A percentile compares a stretch with the other conserved stretches of the same genome.
phyloP scores from a whole-genome alignment of 2,797 vertebrate genomes.

The Salarias fasciatus region DNA sequence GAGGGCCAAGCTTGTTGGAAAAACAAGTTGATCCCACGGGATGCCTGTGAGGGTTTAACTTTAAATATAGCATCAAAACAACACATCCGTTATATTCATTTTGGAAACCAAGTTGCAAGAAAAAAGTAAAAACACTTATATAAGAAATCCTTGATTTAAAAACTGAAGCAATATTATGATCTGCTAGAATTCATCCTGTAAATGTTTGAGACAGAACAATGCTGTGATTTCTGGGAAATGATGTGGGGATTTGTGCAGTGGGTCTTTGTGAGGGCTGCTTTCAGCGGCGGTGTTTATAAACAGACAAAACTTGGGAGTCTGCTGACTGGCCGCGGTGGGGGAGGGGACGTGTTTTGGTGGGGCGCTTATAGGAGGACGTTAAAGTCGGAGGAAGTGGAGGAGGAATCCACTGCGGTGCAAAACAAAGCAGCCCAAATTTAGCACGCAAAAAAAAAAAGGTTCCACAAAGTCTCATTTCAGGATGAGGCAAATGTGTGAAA shows the following conservation, averaged over 20 bases:
- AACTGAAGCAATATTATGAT: too few relatives aligned
- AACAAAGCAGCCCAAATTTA: not conserved
- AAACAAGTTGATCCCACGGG: not conserved
- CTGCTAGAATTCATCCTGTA: too few relatives aligned
- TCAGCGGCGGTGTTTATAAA: conserved; percentile 68
- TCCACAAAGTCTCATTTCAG: not conserved
- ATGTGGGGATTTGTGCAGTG: too few relatives aligned
- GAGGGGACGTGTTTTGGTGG: conserved; percentile 52
- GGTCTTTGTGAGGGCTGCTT: not conserved
- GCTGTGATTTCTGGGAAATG: not conserved
- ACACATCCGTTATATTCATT: too few relatives aligned
- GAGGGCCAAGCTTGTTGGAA: conserved; percentile 4
- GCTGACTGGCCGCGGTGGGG: conserved; percentile 38
- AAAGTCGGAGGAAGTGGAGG: conserved; percentile 31
- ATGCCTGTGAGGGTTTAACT: too few relatives aligned
- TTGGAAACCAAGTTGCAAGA: too few relatives aligned
- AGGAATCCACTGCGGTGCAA: conserved; percentile 11
- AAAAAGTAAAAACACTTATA: too few relatives aligned
- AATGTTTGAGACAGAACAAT: too few relatives aligned
- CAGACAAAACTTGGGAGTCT: conserved; percentile 66
- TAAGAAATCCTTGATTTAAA: too few relatives aligned
- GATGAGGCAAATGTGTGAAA: not conserved
- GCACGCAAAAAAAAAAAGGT: not conserved
- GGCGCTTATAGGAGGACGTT: conserved; percentile 31
- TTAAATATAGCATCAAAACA: not conserved